Evolutionary conservation across 1,140 invertebrate genomes (phyloP), one percentile per base, ranked within the genome.

Genomic region (Drosophila lowei): DNA sequence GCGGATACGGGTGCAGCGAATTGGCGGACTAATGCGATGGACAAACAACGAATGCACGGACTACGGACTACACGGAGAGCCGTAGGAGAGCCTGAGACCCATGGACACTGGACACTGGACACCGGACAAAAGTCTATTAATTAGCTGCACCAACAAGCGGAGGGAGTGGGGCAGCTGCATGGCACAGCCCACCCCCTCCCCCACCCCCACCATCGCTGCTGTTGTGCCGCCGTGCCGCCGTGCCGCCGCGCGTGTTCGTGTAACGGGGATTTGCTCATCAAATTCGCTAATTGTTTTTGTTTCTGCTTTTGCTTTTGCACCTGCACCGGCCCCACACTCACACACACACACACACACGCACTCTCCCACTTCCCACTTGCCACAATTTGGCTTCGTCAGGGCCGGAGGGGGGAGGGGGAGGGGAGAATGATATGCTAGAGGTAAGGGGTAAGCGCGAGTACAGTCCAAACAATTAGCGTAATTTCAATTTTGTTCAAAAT

Each of bases 401-500:
- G 13, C 5, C 4, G 0, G 23, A 5, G 0, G 4, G 4, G 23
- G 23, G 23, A 5, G 4, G 23, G 23, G 23, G 23, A 4, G 3
- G 0, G 34, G 5, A 41, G 3, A n/a, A 6, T 18, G 52, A 34
- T 30, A 42, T 30, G 41, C 54, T 46, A 9, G 7, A 23, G n/a
- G 43, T n/a, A 50, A 28, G 11, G 28, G n/a, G 7, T 9, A 23
- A 44, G 25, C 54, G 28, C 44, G 55, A 53, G 21, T 23, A 48
- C 56, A 67, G 62, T 68, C 64, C 89, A 90, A 88, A 90, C 89
- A 90, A 90, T 90, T 90, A 90, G 89, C 89, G 89, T 90, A 90
- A 90, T 90, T 90, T 90, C 76, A 90, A 89, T 90, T 90, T 89
- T 81, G 81, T 81, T 90, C 72, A 90, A 90, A 90, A 90, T 90